Evolutionary conservation across 2,113 vertebrate species (phyloP), one percentile per base, ranked within the genome.

Genomic region (Cyanoramphus novaezelandiae): DNA sequence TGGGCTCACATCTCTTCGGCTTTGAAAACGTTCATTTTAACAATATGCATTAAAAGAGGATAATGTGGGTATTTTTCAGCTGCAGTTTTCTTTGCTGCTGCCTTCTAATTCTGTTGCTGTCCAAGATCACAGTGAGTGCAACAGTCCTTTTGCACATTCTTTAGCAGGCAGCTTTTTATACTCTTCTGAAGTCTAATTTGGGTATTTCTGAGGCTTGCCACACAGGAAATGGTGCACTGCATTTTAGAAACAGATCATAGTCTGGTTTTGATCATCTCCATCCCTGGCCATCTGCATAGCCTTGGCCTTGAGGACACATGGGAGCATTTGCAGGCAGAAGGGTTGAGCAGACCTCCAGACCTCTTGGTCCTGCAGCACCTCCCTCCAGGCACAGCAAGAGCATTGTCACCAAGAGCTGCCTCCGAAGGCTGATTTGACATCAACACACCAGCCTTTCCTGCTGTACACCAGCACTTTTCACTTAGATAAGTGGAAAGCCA

Each of bases 21-120:
- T 82, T 96, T 91, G 84, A 94, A 78, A 95, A 78, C 84, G 41
- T 92, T 96, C 37, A 59, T 93, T 96, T 95, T 90, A 97, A 96
- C 57, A 88, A 94, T 95, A 74, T 67, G 41, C 90, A 78, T 95
- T 97, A 74, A 88, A 70, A 69, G 86, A 82, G 68, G 37, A 70
- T 84, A 92, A 78, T 35, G 47, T 59, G 91, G 75, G 37, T 94
- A 50, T 94, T 95, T 94, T 95, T 97, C 55, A 86, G 63, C 29
- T 88, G n/a, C 31, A 74, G 3, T 94, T 94, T 95, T 64, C 81
- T 89, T 77, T 82, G 23, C 50, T 94, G 28, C 57, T 76, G 86
- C 52, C 71, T 95, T 95, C 69, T 67, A 46, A 88, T 94, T 96
- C 86, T 86, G 35, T 43, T 82, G 65, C 75, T 92, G 96, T 91